phyloP scores from a whole-genome alignment of 1,140 invertebrate species.

The Ooceraea biroi region DNA sequence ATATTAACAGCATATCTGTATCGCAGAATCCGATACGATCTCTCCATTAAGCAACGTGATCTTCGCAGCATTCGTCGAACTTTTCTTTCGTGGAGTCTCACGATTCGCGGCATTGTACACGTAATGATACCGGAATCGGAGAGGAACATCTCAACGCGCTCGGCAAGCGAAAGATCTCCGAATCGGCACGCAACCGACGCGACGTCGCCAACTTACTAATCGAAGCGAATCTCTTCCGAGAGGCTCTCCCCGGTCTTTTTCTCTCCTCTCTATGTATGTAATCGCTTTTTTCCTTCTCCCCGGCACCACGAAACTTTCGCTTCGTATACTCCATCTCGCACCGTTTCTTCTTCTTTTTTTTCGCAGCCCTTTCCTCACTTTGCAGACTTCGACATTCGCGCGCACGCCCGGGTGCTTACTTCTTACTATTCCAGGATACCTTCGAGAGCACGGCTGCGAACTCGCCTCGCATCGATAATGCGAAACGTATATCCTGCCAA shows the following conservation, averaged over 20 bases:
- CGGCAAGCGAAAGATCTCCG: slow-evolving; percentile 20
- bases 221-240: slow-evolving; percentile 58
- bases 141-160: slow-evolving; percentile 13
- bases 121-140: slow-evolving; percentile 35
- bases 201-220: slow-evolving; percentile 72
- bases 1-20: too few relatives aligned
- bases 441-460: slow-evolving; percentile 72
- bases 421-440: slow-evolving; percentile 72
- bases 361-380: slow-evolving; percentile 42
- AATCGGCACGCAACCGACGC: slow-evolving; percentile 41
- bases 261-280: not conserved
- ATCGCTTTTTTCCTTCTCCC: slow-evolving; percentile 41
- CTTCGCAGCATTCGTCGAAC: not conserved
- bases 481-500: slow-evolving; percentile 60
- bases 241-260: not conserved
- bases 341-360: slow-evolving; percentile 9
- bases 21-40: not conserved
- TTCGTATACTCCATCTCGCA: slow-evolving; percentile 13
- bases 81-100: not conserved
- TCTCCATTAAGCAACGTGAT: not conserved
- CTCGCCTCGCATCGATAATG: slow-evolving; percentile 76
- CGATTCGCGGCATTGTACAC: slow-evolving; percentile 13
- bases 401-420: slow-evolving; percentile 63
- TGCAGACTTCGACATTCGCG: slow-evolving; percentile 48
- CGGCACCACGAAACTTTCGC: slow-evolving; percentile 22